Percentiles rank a stretch among this genome's conserved stretches.
These are phyloP conservation scores for Leptoteleia sp. DNA, from an alignment of 1,140 invertebrate species.

Conservation along the genomic window DNA sequence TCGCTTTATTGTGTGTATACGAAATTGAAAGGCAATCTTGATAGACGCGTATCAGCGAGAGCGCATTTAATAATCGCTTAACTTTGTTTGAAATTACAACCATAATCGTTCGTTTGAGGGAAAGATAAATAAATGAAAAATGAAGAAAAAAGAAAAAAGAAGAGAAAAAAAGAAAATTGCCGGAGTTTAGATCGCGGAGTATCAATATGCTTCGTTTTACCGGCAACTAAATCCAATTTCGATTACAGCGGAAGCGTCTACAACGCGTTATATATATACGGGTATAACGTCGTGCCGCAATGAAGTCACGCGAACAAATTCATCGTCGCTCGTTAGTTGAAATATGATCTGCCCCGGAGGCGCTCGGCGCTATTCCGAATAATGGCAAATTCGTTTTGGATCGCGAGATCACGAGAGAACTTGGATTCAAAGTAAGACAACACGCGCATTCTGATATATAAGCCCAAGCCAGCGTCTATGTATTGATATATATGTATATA, in stretches of 20 bases:
- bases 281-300: slow-evolving; percentile 53
- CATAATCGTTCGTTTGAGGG: slow-evolving; percentile 6
- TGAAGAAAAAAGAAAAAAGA: too few species aligned
- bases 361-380: slow-evolving; percentile 57
- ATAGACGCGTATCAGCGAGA: too few species aligned
- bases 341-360: slow-evolving; percentile 64
- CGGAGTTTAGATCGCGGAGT: slow-evolving; percentile 12
- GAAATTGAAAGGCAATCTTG: too few species aligned
- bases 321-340: slow-evolving; percentile 64
- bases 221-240: slow-evolving; percentile 63
- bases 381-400: slow-evolving; percentile 68
- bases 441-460: slow-evolving; percentile 49
- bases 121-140: too few species aligned
- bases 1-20: too few species aligned
- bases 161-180: slow-evolving; percentile 33
- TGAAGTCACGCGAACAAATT: slow-evolving; percentile 66
- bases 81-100: not conserved
- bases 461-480: too few species aligned
- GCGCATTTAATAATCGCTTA: too few species aligned
- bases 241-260: slow-evolving; percentile 61
- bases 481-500: slow-evolving; percentile 21
- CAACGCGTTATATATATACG: slow-evolving; percentile 39
- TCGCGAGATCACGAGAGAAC: slow-evolving; percentile 60
- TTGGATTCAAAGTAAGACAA: slow-evolving; percentile 64
- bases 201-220: slow-evolving; percentile 61